A percentile compares a stretch with the other conserved stretches of the same genome.
Evolutionary conservation across 1,140 invertebrate species (phyloP).

Genomic region (Calliphora vicina): DNA sequence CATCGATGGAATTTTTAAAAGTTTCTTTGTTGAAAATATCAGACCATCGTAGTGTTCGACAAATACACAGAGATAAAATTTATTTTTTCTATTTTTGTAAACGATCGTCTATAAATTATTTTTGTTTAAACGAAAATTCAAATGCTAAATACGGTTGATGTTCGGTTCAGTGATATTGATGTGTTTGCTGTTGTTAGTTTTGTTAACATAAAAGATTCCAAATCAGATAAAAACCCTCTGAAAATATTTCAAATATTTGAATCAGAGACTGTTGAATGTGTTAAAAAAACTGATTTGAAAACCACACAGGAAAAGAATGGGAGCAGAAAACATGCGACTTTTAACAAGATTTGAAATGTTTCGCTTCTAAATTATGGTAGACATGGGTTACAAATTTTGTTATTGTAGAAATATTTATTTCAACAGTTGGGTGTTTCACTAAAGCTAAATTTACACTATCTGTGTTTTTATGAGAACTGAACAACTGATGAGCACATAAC

Average conservation of each 20-base stretch:
- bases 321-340: neutral
- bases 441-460: no score
- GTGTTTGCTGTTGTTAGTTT: neutral
- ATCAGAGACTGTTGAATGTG: neutral
- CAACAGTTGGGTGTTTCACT: no score
- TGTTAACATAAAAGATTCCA: neutral
- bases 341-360: neutral
- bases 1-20: slow-evolving; percentile 1
- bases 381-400: neutral
- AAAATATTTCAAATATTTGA: neutral
- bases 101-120: slow-evolving; percentile 1
- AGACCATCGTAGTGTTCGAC: neutral
- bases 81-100: neutral
- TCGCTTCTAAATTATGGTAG: neutral
- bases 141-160: slow-evolving; percentile 9
- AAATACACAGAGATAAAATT: neutral
- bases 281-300: neutral
- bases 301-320: neutral
- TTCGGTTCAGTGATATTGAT: neutral
- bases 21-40: neutral
- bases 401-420: neutral
- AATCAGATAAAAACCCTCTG: neutral
- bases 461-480: no score
- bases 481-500: no score
- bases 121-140: neutral